phyloP scores from a whole-genome alignment of 1,140 invertebrate genomes.

The Gonatopus flavifemur region DNA sequence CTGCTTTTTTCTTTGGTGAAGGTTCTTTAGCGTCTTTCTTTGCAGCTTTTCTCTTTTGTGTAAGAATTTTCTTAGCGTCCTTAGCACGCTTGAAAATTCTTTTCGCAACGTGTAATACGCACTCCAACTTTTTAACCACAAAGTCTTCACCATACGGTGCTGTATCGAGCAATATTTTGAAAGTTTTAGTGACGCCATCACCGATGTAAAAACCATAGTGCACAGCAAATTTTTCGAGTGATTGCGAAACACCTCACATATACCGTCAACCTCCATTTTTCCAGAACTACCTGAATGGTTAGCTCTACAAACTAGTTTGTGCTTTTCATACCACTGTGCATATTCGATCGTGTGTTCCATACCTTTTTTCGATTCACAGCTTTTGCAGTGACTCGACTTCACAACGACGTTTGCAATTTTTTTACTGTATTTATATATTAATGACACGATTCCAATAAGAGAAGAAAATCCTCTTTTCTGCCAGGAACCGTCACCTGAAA shows the following conservation, averaged over 20 bases:
- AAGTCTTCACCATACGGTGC: conserved; percentile 15
- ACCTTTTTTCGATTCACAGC: conserved; percentile 4
- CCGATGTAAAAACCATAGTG: no score
- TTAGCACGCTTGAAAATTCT: conserved; percentile 16
- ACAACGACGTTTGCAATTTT: no score
- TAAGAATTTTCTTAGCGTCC: conserved; percentile 17
- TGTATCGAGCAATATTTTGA: conserved; percentile 7
- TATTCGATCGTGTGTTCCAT: conserved; percentile 6
- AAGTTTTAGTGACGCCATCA: conserved; percentile 21
- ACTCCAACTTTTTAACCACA: conserved; percentile 20
- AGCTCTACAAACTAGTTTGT: not conserved
- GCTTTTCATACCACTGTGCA: conserved; percentile 5
- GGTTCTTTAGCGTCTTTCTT: conserved; percentile 10
- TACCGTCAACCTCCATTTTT: conserved; percentile 15
- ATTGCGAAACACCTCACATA: conserved; percentile 13
- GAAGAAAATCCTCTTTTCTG: no score
- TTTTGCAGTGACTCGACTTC: conserved; percentile 8
- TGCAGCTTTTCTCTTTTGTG: conserved; percentile 14
- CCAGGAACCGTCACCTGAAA: no score
- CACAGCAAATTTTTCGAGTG: not conserved
- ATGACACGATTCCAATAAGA: no score
- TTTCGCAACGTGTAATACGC: conserved; percentile 21
- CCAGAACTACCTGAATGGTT: conserved; percentile 14
- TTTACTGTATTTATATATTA: no score
- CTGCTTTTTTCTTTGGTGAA: conserved; percentile 11